Base-by-base conservation (phyloP, 2,797 vertebrate genomes). In the Atherinosoma microstoma region DNA sequence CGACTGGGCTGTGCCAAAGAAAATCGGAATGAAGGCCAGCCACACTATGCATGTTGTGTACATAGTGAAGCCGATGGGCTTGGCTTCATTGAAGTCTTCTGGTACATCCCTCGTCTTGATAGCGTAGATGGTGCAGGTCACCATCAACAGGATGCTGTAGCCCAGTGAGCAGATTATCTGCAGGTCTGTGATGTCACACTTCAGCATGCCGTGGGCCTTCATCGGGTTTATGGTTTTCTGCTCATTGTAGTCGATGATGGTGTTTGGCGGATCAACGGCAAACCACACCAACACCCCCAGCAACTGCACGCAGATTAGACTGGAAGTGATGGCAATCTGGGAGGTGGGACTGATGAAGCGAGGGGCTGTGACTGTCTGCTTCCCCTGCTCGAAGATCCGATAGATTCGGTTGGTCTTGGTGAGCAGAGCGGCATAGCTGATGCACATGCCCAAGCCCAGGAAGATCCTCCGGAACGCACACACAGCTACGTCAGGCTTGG, bases 31-130 rank as follows among this genome's bases (percentile, higher is more conserved):
- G 94, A 99, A 99, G 92, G 98, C 98, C 90, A 99, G 95, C 98
- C 98, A 99, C 32, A 99, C 98, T 88, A 99, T 99, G 93, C 98
- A 99, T 53, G 98, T 99, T 76, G 98, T 99, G 92, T 99, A 99
- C 98, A 99, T 99, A 80, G 98, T 99, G 93, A 99, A 99, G 91
- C 98, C 98, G 84, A 99, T 99, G 89, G 98, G 98, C 73, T 99
- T 99, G 86, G 98, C 98, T 92, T 99, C 98, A 29, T 99, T 99
- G 95, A 99, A 99, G 93, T 99, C 99, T 94, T 99, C 98, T 0
- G 98, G 98, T 84, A 99, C 98, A 74, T 98, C 98, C 90, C 98
- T 94, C 47, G 98, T 99, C 95, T 99, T 99, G 95, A 99, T 99
- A 93, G 98, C 98, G 6, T 99, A 99, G 85, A 99, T 97, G 91